Evolutionary conservation across 1,140 invertebrate species (phyloP).

Genomic region (Teleogryllus occipitalis): DNA sequence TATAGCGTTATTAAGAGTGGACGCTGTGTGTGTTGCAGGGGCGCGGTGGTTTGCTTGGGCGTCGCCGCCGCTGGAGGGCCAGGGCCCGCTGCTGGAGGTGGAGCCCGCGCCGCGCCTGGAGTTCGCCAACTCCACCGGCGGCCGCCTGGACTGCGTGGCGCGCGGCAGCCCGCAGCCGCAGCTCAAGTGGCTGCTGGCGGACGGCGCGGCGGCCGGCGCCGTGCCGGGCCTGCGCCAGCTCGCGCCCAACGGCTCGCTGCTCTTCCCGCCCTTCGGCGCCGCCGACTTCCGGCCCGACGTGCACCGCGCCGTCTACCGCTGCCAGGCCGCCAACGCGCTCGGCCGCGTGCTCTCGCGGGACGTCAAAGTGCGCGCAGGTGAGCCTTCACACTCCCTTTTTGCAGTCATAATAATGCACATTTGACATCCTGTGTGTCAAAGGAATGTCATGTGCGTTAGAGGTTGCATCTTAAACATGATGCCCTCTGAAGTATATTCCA

Average conservation of each 20-base stretch:
- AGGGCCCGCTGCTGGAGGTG: slow-evolving; percentile 36
- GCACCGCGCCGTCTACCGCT: slow-evolving; percentile 41
- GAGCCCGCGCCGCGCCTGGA: slow-evolving; percentile 35
- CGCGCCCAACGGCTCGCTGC: slow-evolving; percentile 35
- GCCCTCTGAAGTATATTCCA: too few relatives aligned
- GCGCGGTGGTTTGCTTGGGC: slow-evolving; percentile 18
- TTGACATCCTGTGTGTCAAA: too few relatives aligned
- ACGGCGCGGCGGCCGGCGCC: slow-evolving; percentile 34
- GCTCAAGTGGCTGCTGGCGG: slow-evolving; percentile 32
- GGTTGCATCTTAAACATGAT: too few relatives aligned
- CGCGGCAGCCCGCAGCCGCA: slow-evolving; percentile 33
- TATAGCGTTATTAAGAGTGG: not conserved
- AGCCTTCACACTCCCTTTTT: slow-evolving; percentile 22
- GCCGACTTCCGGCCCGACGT: slow-evolving; percentile 38
- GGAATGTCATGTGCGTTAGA: too few relatives aligned
- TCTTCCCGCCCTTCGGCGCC: slow-evolving; percentile 39
- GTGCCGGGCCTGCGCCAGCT: slow-evolving; percentile 35
- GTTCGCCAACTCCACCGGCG: slow-evolving; percentile 36
- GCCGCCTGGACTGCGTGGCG: slow-evolving; percentile 35
- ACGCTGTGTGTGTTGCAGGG: not conserved
- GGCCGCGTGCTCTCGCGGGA: slow-evolving; percentile 41
- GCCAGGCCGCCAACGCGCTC: slow-evolving; percentile 37
- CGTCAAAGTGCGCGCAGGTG: slow-evolving; percentile 55
- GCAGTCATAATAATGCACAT: too few relatives aligned
- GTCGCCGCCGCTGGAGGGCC: slow-evolving; percentile 25